Evolutionary conservation across 2,113 vertebrate species (phyloP).

Genomic region (Forbesichthys agassizii): DNA sequence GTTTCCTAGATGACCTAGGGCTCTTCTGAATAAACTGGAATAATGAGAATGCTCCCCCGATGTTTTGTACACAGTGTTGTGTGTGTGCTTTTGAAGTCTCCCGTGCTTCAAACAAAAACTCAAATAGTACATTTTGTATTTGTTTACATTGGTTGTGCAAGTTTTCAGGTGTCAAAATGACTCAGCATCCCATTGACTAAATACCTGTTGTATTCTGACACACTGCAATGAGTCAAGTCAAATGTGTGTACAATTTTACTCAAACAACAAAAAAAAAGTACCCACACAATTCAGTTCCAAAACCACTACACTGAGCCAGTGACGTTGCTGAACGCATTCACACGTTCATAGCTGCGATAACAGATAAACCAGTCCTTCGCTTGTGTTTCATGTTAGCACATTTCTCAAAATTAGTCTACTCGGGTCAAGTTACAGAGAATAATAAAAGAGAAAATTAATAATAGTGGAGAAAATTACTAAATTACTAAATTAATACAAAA

Average conservation of each 20-base stretch:
- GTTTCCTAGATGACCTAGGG: no score
- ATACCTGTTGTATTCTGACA: slow-evolving; percentile 4
- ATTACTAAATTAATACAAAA: no score
- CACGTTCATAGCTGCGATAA: neutral
- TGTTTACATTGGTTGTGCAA: slow-evolving; percentile 45
- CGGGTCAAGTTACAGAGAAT: no score
- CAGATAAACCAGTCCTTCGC: neutral
- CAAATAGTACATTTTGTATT: slow-evolving; percentile 48
- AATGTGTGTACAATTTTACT: neutral
- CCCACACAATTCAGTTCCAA: neutral
- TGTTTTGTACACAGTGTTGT: neutral
- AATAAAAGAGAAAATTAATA: no score
- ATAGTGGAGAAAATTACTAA: no score
- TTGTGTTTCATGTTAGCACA: neutral
- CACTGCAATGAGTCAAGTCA: slow-evolving; percentile 13
- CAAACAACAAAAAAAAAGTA: neutral
- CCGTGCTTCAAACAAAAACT: slow-evolving; percentile 21
- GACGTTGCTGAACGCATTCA: neutral
- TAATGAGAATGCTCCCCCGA: neutral
- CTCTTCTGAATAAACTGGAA: no score
- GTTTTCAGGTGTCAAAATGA: neutral
- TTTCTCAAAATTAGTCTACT: neutral
- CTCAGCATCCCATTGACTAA: slow-evolving; percentile 1
- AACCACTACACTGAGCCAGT: neutral
- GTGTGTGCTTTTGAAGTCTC: slow-evolving; percentile 10